Evolutionary conservation across 2,888 invertebrate species (phyloP), one percentile per base, ranked within the genome.

Genomic region (Nemotelus nigrinus): DNA sequence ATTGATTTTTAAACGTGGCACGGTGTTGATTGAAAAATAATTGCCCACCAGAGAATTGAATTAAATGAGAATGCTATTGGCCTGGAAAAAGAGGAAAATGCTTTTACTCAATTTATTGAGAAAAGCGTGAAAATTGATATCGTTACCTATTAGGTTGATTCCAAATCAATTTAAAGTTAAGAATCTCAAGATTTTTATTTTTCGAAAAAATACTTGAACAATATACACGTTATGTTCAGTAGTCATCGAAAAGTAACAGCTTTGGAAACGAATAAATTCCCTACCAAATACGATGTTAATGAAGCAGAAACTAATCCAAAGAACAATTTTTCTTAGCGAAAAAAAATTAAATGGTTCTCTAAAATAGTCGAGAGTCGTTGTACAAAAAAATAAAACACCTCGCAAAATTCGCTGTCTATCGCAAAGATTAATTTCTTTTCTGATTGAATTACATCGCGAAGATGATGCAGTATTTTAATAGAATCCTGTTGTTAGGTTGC

Each of bases 21-120:
- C 74, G 65, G 67, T 71, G 77, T 77, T 79, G 79, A 79, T 79
- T 79, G 79, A 79, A 79, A 79, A 79, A 79, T 79, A 79, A 79
- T 79, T 79, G 79, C 78, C 77, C 79, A 79, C 77, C 65, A 76
- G 79, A 77, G 79, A 75, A 74, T 78, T 74, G 65, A 75, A 60
- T 76, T 68, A 58, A 67, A 77, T 8, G 70, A 67, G 47, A 41
- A 44, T 4, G 50, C 58, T 39, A 47, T 8, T 39, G 43, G 7
- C 43, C 8, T 10, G 53, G 25, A 25, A 25, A 25, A 25, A 25
- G 25, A 25, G 25, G 25, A 25, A 25, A 25, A 25, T 25, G 25
- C 25, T n/a, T n/a, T 44, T 7, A 60, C 10, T 53, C 4, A 4
- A n/a, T n/a, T 58, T 58, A 58, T 58, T 5, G 7, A 10, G 25